Evolutionary conservation across 2,797 vertebrate species (phyloP).

Genomic region (Crocidura indochinensis): DNA sequence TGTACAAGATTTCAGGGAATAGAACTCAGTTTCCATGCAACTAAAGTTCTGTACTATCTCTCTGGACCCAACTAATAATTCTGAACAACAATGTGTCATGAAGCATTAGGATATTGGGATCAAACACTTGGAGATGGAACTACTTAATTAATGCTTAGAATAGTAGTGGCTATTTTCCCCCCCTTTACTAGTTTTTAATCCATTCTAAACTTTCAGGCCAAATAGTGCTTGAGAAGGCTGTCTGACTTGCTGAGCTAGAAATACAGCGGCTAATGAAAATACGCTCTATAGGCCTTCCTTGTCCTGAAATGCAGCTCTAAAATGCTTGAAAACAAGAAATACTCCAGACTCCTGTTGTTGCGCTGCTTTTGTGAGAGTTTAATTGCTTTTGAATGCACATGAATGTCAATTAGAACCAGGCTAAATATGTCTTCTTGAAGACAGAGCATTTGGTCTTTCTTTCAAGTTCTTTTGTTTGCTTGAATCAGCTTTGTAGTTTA

Average conservation of each 20-base stretch:
- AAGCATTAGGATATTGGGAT: neutral
- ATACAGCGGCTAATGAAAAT: slow-evolving; percentile 69
- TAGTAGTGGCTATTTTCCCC: neutral
- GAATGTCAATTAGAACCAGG: slow-evolving; percentile 83
- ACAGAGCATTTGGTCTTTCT: slow-evolving; percentile 85
- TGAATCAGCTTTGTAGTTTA: slow-evolving; percentile 84
- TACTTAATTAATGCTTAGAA: slow-evolving; percentile 10
- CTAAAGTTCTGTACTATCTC: no score
- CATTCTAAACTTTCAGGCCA: slow-evolving; percentile 52
- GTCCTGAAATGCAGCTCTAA: slow-evolving; percentile 58
- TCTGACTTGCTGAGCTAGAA: slow-evolving; percentile 66
- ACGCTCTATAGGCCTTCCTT: slow-evolving; percentile 49
- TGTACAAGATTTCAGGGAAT: no score
- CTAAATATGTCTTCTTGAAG: slow-evolving; percentile 85
- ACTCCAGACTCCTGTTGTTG: slow-evolving; percentile 73
- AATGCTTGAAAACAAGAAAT: slow-evolving; percentile 75
- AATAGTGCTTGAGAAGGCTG: slow-evolving; percentile 42
- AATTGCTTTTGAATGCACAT: slow-evolving; percentile 85
- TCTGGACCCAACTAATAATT: no score
- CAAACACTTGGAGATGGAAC: neutral
- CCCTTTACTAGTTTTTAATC: slow-evolving; percentile 37
- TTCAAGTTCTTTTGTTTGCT: slow-evolving; percentile 86
- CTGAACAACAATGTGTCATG: neutral
- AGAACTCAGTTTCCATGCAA: no score
- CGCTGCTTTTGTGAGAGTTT: slow-evolving; percentile 81